Evolutionary conservation across 2,797 vertebrate genomes (phyloP), one percentile per base, ranked within the genome.

Genomic region (Garrulus glandarius): DNA sequence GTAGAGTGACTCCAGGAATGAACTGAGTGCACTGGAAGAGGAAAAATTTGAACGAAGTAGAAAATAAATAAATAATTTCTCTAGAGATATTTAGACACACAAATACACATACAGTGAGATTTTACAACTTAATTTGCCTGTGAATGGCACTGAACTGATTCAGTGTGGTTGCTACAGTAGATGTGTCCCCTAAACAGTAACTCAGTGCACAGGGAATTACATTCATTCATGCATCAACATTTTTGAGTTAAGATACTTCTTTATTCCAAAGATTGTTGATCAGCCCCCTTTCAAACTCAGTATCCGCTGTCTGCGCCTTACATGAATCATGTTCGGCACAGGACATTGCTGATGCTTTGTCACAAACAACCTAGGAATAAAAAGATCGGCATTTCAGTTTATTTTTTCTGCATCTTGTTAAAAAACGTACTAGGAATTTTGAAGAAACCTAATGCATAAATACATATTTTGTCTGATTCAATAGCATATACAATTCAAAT

Each of bases 401-500:
- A 91, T 96, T 97, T 97, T 94, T 86, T 77, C 92, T 95, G 89
- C 87, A 96, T 96, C 95, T 97, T 96, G 94, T 97, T 98, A 95
- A 97, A 97, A 97, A 96, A n/a, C 44, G 12, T 53, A 91, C 84
- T 32, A 94, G 90, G 87, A 97, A 94, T 96, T 96, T 79, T 94
- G 81, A 97, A 89, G 88, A 96, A 96, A 97, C 86, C 92, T 97
- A 97, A 97, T 98, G 96, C 96, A 98, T 97, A 97, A 98, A 98
- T 98, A 97, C 96, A 97, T 98, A 97, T 95, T 97, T 97, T 84
- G 86, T 96, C 80, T 95, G 95, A 96, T 93, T 98, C 96, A 85
- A 61, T 94, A 95, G 87, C 65, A 97, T 96, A 97, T 91, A 90
- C 95, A 96, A 97, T 97, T 97, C 97, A 98, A 97, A 98, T 95